Evolutionary conservation across 2,113 vertebrate species (phyloP).

Genomic region (Ia io): DNA sequence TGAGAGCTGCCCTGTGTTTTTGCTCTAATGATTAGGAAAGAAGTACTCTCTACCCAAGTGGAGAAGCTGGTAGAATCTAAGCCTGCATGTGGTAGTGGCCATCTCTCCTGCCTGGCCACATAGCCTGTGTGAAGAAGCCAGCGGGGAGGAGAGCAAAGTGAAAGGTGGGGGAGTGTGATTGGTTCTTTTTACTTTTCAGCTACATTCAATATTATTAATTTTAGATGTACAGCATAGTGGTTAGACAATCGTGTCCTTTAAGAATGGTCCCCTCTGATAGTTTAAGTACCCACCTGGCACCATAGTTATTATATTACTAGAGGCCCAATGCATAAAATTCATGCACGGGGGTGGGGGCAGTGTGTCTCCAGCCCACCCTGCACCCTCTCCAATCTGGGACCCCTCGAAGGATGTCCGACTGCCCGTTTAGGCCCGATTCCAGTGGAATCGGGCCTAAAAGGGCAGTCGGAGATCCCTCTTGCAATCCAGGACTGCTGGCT

Average conservation of each 20-base stretch:
- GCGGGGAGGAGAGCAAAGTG: not conserved
- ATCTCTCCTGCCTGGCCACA: not conserved
- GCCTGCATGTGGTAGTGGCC: not conserved
- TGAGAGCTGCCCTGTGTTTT: not conserved
- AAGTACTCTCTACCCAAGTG: not conserved
- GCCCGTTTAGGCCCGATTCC: no score
- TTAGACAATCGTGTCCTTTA: not conserved
- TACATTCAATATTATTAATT: not conserved
- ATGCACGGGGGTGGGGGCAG: no score
- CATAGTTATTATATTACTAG: not conserved
- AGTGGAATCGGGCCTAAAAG: no score
- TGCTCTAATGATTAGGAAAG: not conserved
- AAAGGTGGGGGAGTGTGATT: not conserved
- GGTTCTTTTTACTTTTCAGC: not conserved
- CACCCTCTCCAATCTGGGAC: no score
- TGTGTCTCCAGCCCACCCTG: no score
- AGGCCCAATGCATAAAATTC: no score
- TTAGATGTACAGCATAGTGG: not conserved
- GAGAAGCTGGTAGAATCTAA: not conserved
- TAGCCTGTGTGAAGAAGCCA: not conserved
- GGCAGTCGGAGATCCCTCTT: no score
- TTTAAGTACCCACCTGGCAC: not conserved
- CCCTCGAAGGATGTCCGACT: no score
- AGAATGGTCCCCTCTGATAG: not conserved
- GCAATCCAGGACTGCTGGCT: no score